Conservation (phyloP, 2,888 invertebrate species). For the Oxystoma pomonae region DNA sequence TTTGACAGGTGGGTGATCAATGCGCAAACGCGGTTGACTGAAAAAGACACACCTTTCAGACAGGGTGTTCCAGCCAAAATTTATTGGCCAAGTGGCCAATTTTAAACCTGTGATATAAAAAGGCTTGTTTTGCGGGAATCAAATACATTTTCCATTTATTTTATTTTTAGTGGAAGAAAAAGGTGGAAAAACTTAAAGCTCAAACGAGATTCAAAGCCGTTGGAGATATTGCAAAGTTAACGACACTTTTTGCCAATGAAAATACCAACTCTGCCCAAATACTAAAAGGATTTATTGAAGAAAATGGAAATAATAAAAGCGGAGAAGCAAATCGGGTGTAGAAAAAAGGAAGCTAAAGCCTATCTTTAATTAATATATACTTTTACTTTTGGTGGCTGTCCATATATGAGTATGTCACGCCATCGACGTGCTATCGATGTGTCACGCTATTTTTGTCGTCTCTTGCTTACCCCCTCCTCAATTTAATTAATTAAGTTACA, state of each 20-base stretch:
- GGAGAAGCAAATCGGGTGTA: background rate
- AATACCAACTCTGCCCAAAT: constrained; percentile 4
- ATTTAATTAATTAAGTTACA: too few species aligned
- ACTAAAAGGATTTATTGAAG: background rate
- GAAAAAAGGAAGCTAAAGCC: too few species aligned
- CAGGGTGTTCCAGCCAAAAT: background rate
- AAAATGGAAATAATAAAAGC: background rate
- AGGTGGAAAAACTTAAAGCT: constrained; percentile 61
- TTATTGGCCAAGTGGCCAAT: too few species aligned
- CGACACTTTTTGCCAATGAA: constrained; percentile 42
- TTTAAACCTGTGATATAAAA: too few species aligned
- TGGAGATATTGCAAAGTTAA: constrained; percentile 57
- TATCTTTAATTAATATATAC: too few species aligned
- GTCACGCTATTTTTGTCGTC: too few species aligned
- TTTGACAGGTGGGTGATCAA: background rate
- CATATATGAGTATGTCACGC: too few species aligned
- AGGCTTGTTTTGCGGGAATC: too few species aligned
- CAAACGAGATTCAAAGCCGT: constrained; percentile 65
- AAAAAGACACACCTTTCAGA: background rate
- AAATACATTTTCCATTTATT: too few species aligned
- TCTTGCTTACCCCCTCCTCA: too few species aligned
- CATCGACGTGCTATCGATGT: too few species aligned
- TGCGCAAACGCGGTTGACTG: background rate
- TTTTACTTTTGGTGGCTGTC: too few species aligned
- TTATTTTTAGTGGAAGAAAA: constrained; percentile 61